Evolutionary conservation across 1,140 invertebrate species (phyloP), one percentile per base, ranked within the genome.

Genomic region (Trachymyrmex cornetzi): DNA sequence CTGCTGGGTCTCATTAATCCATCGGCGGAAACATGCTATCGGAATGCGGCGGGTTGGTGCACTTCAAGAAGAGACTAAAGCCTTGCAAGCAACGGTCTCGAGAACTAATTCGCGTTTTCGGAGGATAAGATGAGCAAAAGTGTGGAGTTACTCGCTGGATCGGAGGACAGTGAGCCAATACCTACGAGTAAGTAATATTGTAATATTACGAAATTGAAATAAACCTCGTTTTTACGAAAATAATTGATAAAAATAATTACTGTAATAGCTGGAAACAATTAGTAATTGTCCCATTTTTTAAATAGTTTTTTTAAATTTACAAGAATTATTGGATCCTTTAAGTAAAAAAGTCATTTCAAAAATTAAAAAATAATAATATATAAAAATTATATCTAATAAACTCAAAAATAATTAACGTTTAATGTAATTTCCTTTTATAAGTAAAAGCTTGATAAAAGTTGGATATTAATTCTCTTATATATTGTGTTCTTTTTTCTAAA

Each of bases 41-140:
- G 87, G 91, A 71, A 90, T 89, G 91, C 85, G 84, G 87, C 85
- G 80, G 88, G 79, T 64, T 92, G 69, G 88, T 85, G 77, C 88
- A 91, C 79, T 93, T 93, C 88, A 93, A 93, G 86, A 93, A 93
- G 89, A 90, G 93, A 88, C 92, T 93, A 91, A 93, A 94, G 89
- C 79, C 79, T 50, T 67, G 81, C 87, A 71, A 79, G 85, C 88
- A 81, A 75, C 84, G 75, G 85, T 72, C 69, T 77, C 82, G 84
- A 67, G 85, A 87, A 77, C 74, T 77, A 66, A 88, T 89, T 66
- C 85, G 87, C 71, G 81, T 79, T 30, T 61, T 86, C 61, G 86
- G 81, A 67, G 86, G 85, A 87, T 91, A 94, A 92, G 87, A 94
- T 95, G 94, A 95, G 94, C 92, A 95, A 95, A 84, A 95, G 93